Evolutionary conservation across 30 jellyfish, hydroid and myxozoan species (phyloP), one percentile per base, ranked within the genome.

Genomic region (Pseudorhiza aurosa): DNA sequence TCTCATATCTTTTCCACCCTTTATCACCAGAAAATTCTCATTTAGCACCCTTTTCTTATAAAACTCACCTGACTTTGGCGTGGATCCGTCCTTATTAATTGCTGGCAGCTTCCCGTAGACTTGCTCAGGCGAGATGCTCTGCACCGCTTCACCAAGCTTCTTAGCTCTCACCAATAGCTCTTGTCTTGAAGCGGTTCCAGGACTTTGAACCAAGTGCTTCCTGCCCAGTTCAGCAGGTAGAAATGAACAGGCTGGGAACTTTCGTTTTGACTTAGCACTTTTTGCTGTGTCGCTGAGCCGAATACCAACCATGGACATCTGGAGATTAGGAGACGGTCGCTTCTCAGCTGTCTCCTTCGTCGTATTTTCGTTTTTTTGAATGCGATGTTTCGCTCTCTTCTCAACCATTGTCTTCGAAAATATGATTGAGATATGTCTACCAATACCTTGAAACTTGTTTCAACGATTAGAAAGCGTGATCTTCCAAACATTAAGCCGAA

Each of bases 251-350:
- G 75, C 31, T 28, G 82, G 26, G 8, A 22, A 27, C 10, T 25
- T 29, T 18, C 63, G 24, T 31, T 17, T 49, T 2, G 68, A 8
- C 30, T 42, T 37, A 1, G 21, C 60, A 6, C 56, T 65, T 22
- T 65, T 68, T 22, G 21, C 50, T 8, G 32, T n/a, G 22, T 68
- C 68, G 15, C 10, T 21, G 9, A 68, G 10, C 49, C 68, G 22
- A n/a, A 68, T 68, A 18, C 82, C 82, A 14, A 68, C 63, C 82
- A 68, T 68, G 35, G 82, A 68, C 65, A 68, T 68, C 36, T 68
- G 82, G 49, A 25, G 42, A 2, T 51, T 29, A 10, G 68, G 82
- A 44, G 44, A 18, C 19, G 57, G 65, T 35, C 18, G n/a, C 37
- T 65, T 65, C 21, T 65, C 60, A 46, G 37, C 79, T 36, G 32